Evolutionary conservation across 2,888 invertebrate species (phyloP).

Genomic region (Philonicus albiceps): DNA sequence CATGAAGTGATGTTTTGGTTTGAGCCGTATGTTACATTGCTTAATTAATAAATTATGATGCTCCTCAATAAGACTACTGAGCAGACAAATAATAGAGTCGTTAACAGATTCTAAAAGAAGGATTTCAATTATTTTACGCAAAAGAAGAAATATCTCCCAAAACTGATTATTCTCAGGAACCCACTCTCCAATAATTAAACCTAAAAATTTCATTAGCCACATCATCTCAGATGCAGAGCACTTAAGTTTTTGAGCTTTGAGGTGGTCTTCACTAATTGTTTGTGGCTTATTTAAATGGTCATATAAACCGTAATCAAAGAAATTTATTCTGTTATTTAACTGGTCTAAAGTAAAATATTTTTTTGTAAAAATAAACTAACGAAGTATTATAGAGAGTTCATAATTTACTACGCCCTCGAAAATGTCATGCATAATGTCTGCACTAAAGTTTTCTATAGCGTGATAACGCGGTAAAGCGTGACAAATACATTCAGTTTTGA

Average conservation of each 20-base stretch:
- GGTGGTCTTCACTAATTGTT: conserved; percentile 19
- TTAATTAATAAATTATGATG: background rate
- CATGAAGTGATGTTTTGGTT: conserved; percentile 32
- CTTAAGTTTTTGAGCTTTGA: conserved; percentile 25
- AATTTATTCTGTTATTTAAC: too few relatives aligned
- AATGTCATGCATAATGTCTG: conserved; percentile 20
- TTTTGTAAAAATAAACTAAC: background rate
- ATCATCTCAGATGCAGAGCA: conserved; percentile 42
- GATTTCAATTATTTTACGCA: conserved; percentile 46
- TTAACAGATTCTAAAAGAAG: background rate
- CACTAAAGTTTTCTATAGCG: background rate
- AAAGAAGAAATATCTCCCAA: conserved; percentile 33
- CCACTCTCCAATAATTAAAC: conserved; percentile 37
- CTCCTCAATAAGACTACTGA: background rate
- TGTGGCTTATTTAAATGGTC: conserved; percentile 24
- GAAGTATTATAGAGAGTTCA: background rate
- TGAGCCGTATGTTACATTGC: background rate
- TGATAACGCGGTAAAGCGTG: background rate
- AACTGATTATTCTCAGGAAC: background rate
- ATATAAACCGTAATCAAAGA: too few relatives aligned
- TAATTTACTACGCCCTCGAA: background rate
- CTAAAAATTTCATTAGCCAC: conserved; percentile 22
- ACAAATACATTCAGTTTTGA: background rate
- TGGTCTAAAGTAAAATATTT: conserved; percentile 39
- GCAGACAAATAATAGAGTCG: background rate